A percentile compares a stretch with the other conserved stretches of the same genome.
Conservation (phyloP, 2,113 vertebrate species). For the Brienomyrus brachyistius region DNA sequence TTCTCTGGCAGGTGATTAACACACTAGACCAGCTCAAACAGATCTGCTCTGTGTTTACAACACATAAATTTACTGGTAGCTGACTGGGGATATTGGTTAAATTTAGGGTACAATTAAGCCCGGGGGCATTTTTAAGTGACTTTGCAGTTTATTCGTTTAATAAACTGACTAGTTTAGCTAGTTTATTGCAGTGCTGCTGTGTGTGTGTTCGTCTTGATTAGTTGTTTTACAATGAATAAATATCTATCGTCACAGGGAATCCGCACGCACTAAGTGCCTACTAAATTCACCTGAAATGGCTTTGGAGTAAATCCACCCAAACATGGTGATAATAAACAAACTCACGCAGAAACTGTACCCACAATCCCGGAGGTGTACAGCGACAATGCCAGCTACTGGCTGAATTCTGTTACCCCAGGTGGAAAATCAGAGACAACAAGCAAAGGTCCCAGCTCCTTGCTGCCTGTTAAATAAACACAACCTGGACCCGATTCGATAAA, state of each 20-base stretch:
- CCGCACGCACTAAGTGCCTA: not conserved
- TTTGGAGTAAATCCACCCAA: not conserved
- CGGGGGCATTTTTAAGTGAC: not conserved
- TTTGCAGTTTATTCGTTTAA: not conserved
- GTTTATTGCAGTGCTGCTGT: not conserved
- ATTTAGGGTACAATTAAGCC: not conserved
- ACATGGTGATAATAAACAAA: not conserved
- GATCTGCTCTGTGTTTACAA: not conserved
- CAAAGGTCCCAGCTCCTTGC: not conserved
- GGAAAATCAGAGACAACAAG: not conserved
- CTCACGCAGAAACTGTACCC: not conserved
- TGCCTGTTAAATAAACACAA: not conserved
- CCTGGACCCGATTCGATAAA: not conserved
- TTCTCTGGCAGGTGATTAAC: not conserved
- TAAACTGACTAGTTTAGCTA: not conserved
- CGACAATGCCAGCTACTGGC: not conserved
- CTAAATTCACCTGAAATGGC: not conserved
- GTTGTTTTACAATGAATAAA: not conserved
- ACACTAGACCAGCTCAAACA: not conserved
- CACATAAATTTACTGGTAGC: not conserved
- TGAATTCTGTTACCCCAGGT: not conserved
- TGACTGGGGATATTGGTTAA: not conserved
- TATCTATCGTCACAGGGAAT: not conserved
- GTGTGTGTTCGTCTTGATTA: not conserved
- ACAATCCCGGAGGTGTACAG: not conserved